A percentile compares a stretch with the other conserved stretches of the same genome.
phyloP scores from a whole-genome alignment of 2,888 invertebrate genomes.

The Aromia moschata region DNA sequence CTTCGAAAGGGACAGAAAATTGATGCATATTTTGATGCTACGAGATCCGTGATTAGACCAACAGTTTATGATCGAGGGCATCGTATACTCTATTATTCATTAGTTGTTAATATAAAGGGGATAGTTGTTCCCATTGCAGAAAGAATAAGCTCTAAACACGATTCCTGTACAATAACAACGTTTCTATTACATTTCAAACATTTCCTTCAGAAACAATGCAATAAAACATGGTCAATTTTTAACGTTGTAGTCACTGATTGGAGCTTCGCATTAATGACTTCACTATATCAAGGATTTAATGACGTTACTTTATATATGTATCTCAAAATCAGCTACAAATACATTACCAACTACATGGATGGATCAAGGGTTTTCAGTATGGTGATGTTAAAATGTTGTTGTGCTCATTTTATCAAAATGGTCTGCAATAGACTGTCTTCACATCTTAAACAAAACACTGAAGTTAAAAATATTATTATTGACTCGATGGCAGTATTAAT shows the following conservation, averaged over 20 bases:
- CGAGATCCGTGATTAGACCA: slow-evolving; percentile 7
- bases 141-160: slow-evolving; percentile 7
- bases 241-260: slow-evolving; percentile 9
- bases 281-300: slow-evolving; percentile 10
- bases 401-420: slow-evolving; percentile 18
- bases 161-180: slow-evolving; percentile 3
- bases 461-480: slow-evolving; percentile 6
- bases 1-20: slow-evolving; percentile 4
- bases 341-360: neutral
- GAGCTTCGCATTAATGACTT: slow-evolving; percentile 14
- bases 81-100: slow-evolving; percentile 1
- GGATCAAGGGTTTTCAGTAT: neutral
- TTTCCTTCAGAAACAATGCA: neutral
- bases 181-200: slow-evolving; percentile 6
- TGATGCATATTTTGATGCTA: slow-evolving; percentile 8
- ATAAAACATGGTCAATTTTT: slow-evolving; percentile 16
- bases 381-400: neutral
- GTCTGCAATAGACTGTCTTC: neutral
- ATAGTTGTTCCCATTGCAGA: slow-evolving; percentile 10
- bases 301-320: slow-evolving; percentile 8
- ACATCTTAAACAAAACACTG: neutral
- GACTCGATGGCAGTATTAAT: slow-evolving; percentile 6
- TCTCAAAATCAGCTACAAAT: slow-evolving; percentile 6
- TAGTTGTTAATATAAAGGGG: slow-evolving; percentile 3
- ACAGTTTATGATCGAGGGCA: neutral